A percentile compares a stretch with the other conserved stretches of the same genome.
Conservation (phyloP, 2,888 invertebrate species). For the Acleris laterana region DNA sequence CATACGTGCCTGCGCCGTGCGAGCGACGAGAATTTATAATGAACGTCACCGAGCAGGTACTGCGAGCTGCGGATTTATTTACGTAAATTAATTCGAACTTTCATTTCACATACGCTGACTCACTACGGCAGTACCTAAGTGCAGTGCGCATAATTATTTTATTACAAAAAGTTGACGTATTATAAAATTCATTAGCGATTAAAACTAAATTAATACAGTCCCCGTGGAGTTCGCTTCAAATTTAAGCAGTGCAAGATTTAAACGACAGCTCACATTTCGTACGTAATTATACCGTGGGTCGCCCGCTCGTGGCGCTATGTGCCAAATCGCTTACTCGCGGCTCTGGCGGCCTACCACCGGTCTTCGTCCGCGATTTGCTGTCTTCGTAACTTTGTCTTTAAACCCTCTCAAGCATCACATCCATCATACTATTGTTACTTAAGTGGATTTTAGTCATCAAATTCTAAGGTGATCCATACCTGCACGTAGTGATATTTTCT, state of each 20-base stretch:
- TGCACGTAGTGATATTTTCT: too few species aligned
- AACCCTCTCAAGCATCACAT: neutral
- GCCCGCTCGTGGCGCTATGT: conserved; percentile 73
- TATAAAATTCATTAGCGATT: conserved; percentile 49
- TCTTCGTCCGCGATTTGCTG: conserved; percentile 30
- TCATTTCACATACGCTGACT: conserved; percentile 23
- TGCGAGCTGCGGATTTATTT: conserved; percentile 31
- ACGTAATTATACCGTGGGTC: conserved; percentile 78
- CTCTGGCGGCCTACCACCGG: conserved; percentile 62
- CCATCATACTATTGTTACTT: neutral
- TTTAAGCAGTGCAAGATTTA: conserved; percentile 81
- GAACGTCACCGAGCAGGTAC: conserved; percentile 33
- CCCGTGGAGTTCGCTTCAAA: conserved; percentile 72
- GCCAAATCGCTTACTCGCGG: conserved; percentile 82
- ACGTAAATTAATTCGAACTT: conserved; percentile 34
- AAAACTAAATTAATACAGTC: conserved; percentile 75
- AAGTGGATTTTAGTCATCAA: too few species aligned
- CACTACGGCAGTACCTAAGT: conserved; percentile 17
- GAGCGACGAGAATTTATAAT: conserved; percentile 35
- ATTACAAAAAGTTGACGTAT: conserved; percentile 31
- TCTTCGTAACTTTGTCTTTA: neutral
- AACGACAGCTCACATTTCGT: conserved; percentile 78
- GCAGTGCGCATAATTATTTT: conserved; percentile 30
- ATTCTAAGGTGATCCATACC: too few species aligned
- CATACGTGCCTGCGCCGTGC: conserved; percentile 17